A percentile compares a stretch with the other conserved stretches of the same genome.
These are phyloP conservation scores for Chaenodraco wilsoni DNA, from an alignment of 2,797 vertebrate genomes.

Conservation along the genomic window DNA sequence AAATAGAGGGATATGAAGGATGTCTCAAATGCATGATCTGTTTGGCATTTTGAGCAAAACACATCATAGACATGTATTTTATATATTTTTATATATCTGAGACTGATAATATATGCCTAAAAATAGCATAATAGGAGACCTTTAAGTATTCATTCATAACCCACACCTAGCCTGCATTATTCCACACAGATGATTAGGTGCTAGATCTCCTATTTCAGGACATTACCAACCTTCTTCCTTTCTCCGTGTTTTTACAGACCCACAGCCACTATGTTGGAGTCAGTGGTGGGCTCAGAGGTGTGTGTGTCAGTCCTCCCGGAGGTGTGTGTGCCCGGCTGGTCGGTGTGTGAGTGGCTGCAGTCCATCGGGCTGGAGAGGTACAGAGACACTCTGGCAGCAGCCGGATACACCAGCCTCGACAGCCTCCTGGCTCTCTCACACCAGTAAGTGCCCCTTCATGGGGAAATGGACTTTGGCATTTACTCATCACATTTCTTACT, in stretches of 20 bases:
- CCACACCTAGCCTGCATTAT: background rate
- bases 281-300: conserved; percentile 91
- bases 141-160: background rate
- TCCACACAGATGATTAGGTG: background rate
- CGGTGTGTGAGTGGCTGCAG: conserved; percentile 94
- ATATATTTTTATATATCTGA: no score
- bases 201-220: conserved; percentile 19
- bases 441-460: conserved; percentile 89
- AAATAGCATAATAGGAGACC: no score
- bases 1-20: no score
- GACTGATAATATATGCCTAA: no score
- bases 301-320: conserved; percentile 90
- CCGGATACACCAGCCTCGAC: conserved; percentile 94
- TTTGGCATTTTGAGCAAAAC: no score
- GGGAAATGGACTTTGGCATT: conserved; percentile 19
- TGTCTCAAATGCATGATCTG: no score
- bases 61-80: no score
- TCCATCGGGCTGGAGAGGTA: conserved; percentile 97
- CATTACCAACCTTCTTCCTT: conserved; percentile 20
- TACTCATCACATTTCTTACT: conserved; percentile 5
- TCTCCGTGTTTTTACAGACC: conserved; percentile 79
- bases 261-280: conserved; percentile 91
- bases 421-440: conserved; percentile 96
- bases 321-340: conserved; percentile 90
- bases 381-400: conserved; percentile 96